Percentiles rank a stretch among this genome's conserved stretches.
Conservation (phyloP, 2,797 vertebrate genomes). For the Sylvilagus floridanus region DNA sequence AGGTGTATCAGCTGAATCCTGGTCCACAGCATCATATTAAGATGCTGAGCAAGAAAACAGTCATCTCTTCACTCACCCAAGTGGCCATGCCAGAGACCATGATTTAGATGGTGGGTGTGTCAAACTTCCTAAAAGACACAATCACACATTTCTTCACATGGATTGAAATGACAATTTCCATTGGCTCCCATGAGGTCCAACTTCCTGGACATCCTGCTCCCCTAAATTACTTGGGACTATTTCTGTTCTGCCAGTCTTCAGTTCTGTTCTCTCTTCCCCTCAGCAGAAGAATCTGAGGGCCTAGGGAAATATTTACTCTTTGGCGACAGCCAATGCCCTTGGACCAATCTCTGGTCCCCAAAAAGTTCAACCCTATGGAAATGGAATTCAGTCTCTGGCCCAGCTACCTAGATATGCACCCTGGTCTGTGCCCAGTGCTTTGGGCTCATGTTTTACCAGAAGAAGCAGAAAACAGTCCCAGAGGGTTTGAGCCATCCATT, state of each 20-base stretch:
- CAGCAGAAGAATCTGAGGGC: background rate
- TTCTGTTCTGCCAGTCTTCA: background rate
- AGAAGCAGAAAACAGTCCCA: background rate
- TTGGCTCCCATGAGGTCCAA: background rate
- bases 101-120: background rate
- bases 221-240: background rate
- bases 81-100: background rate
- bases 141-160: background rate
- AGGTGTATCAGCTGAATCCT: background rate
- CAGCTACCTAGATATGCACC: background rate
- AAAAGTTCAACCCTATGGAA: background rate
- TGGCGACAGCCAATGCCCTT: background rate
- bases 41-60: background rate
- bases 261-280: background rate
- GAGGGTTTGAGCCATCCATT: background rate
- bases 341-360: background rate
- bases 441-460: background rate
- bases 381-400: background rate
- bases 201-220: background rate
- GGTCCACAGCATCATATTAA: background rate
- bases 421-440: background rate
- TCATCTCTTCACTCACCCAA: background rate
- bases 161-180: background rate
- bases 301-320: background rate
- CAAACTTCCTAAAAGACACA: background rate